These are phyloP conservation scores for Acrocera orbiculus DNA, from an alignment of 2,888 invertebrate species.

Conservation along the genomic window DNA sequence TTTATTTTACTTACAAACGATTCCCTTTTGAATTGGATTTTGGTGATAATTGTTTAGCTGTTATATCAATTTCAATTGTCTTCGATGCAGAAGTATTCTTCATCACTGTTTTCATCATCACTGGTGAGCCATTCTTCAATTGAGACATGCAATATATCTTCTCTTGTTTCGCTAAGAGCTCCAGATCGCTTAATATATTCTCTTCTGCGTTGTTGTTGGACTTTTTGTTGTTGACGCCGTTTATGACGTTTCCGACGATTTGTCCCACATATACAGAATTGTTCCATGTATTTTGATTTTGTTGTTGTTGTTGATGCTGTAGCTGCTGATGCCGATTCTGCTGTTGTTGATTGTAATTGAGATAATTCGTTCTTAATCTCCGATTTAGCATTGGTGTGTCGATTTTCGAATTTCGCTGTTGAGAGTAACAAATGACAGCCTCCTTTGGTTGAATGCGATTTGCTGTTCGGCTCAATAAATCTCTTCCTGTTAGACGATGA, in stretches of 20 bases:
- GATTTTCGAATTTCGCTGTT: slow-evolving; percentile 35
- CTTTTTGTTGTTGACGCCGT: slow-evolving; percentile 22
- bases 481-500: slow-evolving; percentile 32
- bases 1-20: slow-evolving; percentile 9
- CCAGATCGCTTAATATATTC: slow-evolving; percentile 41
- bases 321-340: slow-evolving; percentile 7
- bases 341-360: slow-evolving; percentile 15
- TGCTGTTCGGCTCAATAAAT: slow-evolving; percentile 31
- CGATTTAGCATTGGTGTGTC: slow-evolving; percentile 33
- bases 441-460: slow-evolving; percentile 32
- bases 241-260: slow-evolving; percentile 22
- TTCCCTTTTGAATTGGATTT: slow-evolving; percentile 6
- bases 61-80: slow-evolving; percentile 5
- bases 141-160: slow-evolving; percentile 33
- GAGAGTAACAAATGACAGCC: slow-evolving; percentile 32
- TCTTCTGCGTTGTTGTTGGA: slow-evolving; percentile 26
- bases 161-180: slow-evolving; percentile 41
- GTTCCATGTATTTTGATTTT: slow-evolving; percentile 44
- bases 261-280: slow-evolving; percentile 48
- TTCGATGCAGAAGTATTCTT: slow-evolving; percentile 30
- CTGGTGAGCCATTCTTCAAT: slow-evolving; percentile 33
- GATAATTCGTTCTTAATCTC: slow-evolving; percentile 25
- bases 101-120: slow-evolving; percentile 14
- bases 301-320: slow-evolving; percentile 19
- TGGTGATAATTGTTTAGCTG: too few relatives aligned